Evolutionary conservation across 2,113 vertebrate genomes (phyloP).

Genomic region (Oryzias melastigma): DNA sequence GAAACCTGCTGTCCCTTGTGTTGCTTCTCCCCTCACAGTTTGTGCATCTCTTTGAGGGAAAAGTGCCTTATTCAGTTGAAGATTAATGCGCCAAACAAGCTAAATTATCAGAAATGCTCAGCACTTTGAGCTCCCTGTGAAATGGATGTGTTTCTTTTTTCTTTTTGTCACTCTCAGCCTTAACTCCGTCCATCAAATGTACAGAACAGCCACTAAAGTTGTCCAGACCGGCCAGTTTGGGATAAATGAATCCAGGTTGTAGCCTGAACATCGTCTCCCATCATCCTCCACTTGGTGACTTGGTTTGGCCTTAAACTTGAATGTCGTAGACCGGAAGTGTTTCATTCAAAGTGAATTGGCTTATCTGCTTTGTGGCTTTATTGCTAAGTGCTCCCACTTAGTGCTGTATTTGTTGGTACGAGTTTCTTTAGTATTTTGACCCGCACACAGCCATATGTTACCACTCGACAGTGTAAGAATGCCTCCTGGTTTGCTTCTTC

Average conservation of each 20-base stretch:
- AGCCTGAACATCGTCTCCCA: constrained; percentile 21
- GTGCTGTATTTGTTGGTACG: constrained; percentile 45
- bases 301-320: constrained; percentile 9
- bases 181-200: constrained; percentile 37
- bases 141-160: constrained; percentile 39
- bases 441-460: constrained; percentile 29
- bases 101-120: constrained; percentile 35
- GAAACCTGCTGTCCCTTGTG: constrained; percentile 41
- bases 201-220: constrained; percentile 22
- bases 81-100: constrained; percentile 26
- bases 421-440: constrained; percentile 21
- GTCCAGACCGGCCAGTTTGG: constrained; percentile 5
- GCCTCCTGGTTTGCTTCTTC: constrained; percentile 24
- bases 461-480: constrained; percentile 49
- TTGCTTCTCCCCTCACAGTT: constrained; percentile 28
- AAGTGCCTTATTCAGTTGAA: constrained; percentile 76
- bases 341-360: constrained; percentile 21
- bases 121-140: constrained; percentile 56
- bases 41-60: constrained; percentile 59
- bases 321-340: constrained; percentile 31
- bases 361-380: constrained; percentile 32
- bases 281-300: constrained; percentile 21
- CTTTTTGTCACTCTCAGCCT: constrained; percentile 42
- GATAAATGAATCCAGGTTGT: neutral
- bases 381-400: constrained; percentile 14